Evolutionary conservation across 2,888 invertebrate genomes (phyloP).

Genomic region (Tipula confusa): DNA sequence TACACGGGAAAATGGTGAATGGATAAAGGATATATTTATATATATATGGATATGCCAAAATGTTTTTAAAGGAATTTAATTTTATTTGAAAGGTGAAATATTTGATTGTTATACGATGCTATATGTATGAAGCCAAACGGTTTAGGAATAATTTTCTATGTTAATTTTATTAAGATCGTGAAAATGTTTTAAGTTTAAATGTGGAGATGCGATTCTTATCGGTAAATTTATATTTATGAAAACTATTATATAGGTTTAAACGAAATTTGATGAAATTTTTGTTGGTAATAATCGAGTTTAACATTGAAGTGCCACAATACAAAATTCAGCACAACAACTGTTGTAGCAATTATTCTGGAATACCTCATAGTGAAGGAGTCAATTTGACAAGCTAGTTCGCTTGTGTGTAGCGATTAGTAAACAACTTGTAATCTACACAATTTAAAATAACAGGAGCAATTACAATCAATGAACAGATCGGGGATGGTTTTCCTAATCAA

Average conservation of each 20-base stretch:
- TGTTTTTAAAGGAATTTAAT: not conserved
- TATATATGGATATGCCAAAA: not conserved
- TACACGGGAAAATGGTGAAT: not conserved
- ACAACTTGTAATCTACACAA: too few species aligned
- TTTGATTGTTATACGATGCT: not conserved
- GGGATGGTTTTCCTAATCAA: too few species aligned
- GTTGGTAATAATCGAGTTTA: not conserved
- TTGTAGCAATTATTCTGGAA: too few species aligned
- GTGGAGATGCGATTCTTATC: not conserved
- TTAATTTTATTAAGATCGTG: not conserved
- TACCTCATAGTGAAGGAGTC: too few species aligned
- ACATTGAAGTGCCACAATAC: not conserved
- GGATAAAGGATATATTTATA: not conserved
- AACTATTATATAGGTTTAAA: not conserved
- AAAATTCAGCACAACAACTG: too few species aligned
- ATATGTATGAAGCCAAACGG: not conserved
- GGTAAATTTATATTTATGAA: not conserved
- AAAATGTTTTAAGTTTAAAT: not conserved
- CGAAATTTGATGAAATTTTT: not conserved
- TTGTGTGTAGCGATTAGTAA: too few species aligned
- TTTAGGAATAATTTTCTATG: not conserved
- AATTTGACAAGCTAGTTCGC: too few species aligned
- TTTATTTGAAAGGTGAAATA: not conserved
- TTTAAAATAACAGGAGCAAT: too few species aligned
- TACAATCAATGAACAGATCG: too few species aligned